Evolutionary conservation across 2,113 vertebrate genomes (phyloP).

Genomic region (Anarhynchus alexandrinus): DNA sequence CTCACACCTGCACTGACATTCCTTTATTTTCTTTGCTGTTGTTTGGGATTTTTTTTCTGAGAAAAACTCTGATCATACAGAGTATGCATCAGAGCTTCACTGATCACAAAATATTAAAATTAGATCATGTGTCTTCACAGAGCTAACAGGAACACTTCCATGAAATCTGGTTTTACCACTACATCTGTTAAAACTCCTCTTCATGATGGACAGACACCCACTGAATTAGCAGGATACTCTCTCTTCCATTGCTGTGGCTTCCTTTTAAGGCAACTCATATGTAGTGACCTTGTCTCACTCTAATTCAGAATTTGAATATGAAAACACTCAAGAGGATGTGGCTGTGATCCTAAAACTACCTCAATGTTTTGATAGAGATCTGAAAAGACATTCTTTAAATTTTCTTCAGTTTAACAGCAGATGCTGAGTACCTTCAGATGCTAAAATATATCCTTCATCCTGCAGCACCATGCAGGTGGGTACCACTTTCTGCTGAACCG

Average conservation of each 20-base stretch:
- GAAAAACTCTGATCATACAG: neutral
- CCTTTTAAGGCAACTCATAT: neutral
- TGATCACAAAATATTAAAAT: neutral
- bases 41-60: neutral
- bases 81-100: neutral
- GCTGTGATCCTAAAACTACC: neutral
- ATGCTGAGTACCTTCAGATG: neutral
- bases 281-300: neutral
- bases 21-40: neutral
- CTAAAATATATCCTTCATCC: neutral
- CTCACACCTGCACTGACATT: neutral
- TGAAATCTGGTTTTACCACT: neutral
- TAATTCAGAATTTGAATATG: neutral
- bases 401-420: neutral
- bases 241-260: neutral
- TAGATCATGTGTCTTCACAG: neutral
- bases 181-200: neutral
- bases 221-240: neutral
- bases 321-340: neutral
- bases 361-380: neutral
- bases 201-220: neutral
- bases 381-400: neutral
- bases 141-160: neutral
- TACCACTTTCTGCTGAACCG: neutral
- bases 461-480: neutral